phyloP scores from a whole-genome alignment of 2,113 vertebrate species.

The Dipodomys merriami region DNA sequence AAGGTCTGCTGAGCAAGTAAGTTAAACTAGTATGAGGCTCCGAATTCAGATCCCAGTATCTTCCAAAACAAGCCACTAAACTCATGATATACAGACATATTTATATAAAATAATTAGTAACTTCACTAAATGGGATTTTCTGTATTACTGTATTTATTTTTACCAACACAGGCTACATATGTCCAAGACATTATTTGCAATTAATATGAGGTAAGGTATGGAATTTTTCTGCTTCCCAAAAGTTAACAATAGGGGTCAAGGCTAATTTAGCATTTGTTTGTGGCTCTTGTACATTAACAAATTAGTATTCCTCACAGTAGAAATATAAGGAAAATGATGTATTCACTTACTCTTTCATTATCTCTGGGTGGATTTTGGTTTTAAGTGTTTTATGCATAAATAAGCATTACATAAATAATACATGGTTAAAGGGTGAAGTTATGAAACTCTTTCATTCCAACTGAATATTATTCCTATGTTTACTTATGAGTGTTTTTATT shows the following conservation, averaged over 20 bases:
- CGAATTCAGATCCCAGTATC: too few species aligned
- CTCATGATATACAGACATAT: neutral
- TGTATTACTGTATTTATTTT: constrained; percentile 66
- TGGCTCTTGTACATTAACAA: constrained; percentile 30
- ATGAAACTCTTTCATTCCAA: constrained; percentile 12
- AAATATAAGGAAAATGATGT: constrained; percentile 57
- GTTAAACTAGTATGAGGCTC: too few species aligned
- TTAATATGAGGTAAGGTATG: constrained; percentile 69
- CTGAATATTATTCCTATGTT: neutral
- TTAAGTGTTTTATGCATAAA: constrained; percentile 23
- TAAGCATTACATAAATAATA: constrained; percentile 24
- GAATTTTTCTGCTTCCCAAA: constrained; percentile 64
- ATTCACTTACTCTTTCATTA: constrained; percentile 55
- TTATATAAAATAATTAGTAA: constrained; percentile 54
- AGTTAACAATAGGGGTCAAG: constrained; percentile 61
- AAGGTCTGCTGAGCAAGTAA: too few species aligned
- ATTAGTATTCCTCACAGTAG: constrained; percentile 62
- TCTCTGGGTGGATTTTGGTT: neutral
- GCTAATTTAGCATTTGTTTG: constrained; percentile 66
- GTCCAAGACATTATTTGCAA: constrained; percentile 64
- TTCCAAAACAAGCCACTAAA: too few species aligned
- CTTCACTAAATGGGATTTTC: constrained; percentile 59
- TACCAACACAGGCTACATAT: constrained; percentile 59
- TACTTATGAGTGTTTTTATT: constrained; percentile 42
- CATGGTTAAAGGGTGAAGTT: constrained; percentile 5